Evolutionary conservation across 2,888 invertebrate species (phyloP), one percentile per base, ranked within the genome.

Genomic region (Sphaerophoria taeniata): DNA sequence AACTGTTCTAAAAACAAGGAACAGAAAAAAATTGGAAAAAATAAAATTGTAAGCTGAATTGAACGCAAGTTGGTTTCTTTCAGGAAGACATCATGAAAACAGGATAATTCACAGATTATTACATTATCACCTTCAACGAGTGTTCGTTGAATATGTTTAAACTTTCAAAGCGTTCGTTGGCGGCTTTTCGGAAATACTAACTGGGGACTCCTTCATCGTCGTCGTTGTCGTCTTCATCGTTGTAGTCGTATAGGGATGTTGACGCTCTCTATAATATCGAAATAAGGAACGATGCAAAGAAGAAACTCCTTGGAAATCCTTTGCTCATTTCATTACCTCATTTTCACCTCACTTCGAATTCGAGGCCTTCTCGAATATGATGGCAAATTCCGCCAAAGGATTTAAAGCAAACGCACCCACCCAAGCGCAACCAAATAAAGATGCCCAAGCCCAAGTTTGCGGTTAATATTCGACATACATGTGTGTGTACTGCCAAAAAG

Each of bases 91-190:
- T 77, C 81, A 85, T 76, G 85, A 85, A 85, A 85, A 86, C 82
- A 82, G 86, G 82, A 86, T 86, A 82, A 86, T 86, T 86, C 86
- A 71, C 77, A 86, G 86, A 86, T 86, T 82, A 86, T 86, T 86
- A 86, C 86, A 86, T 86, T 86, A 86, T 86, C 86, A 82, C 86
- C 86, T 86, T 82, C 82, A 86, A 85, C 80, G 81, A 80, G 85
- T 72, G 76, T 69, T 85, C 81, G 76, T 80, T 85, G 85, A 85
- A 85, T 85, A 85, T 85, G 81, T 73, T 85, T 72, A 63, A 65
- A 65, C 69, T 76, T 85, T 72, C 56, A 65, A 65, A n/a, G n/a
- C n/a, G n/a, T n/a, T n/a, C n/a, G n/a, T 24, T 24, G 36, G 36
- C 49, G 56, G 80, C 84, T 79, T 70, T 79, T 53, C 47, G 9